phyloP scores from a whole-genome alignment of 2,797 vertebrate species.

The Cryptoblepharus egeriae region DNA sequence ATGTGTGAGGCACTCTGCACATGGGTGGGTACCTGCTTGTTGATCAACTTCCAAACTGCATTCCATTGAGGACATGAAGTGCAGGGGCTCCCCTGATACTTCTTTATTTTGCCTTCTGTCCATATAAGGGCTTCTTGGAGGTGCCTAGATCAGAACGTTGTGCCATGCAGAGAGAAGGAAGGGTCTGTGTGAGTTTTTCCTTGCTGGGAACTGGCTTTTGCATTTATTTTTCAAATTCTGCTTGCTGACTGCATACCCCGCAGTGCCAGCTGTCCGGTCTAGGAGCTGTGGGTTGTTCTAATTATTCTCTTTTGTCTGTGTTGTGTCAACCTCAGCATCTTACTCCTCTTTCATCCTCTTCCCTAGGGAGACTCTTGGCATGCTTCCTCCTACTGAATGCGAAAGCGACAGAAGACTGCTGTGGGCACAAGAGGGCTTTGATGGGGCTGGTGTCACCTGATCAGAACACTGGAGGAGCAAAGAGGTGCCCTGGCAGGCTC shows the following conservation, averaged over 20 bases:
- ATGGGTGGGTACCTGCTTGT: neutral
- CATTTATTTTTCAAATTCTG: neutral
- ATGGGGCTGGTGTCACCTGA: neutral
- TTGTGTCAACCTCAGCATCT: neutral
- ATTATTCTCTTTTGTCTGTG: neutral
- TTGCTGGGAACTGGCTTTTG: accelerated
- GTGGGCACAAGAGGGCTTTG: neutral
- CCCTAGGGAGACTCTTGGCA: slow-evolving; percentile 17
- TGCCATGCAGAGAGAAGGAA: neutral
- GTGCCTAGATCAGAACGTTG: neutral
- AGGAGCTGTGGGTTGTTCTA: neutral
- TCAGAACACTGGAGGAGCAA: neutral
- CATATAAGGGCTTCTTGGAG: neutral
- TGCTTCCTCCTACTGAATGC: neutral
- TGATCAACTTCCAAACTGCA: neutral
- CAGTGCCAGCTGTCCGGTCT: neutral
- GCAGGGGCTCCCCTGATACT: neutral
- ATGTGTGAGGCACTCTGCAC: no score
- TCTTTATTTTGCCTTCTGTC: accelerated
- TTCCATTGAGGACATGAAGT: neutral
- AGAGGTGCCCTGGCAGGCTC: neutral
- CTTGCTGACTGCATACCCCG: neutral
- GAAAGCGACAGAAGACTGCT: slow-evolving; percentile 8
- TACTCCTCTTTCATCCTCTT: neutral
- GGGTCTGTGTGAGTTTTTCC: accelerated